Evolutionary conservation across 2,113 vertebrate species (phyloP), one percentile per base, ranked within the genome.

Genomic region (Oreochromis aureus): DNA sequence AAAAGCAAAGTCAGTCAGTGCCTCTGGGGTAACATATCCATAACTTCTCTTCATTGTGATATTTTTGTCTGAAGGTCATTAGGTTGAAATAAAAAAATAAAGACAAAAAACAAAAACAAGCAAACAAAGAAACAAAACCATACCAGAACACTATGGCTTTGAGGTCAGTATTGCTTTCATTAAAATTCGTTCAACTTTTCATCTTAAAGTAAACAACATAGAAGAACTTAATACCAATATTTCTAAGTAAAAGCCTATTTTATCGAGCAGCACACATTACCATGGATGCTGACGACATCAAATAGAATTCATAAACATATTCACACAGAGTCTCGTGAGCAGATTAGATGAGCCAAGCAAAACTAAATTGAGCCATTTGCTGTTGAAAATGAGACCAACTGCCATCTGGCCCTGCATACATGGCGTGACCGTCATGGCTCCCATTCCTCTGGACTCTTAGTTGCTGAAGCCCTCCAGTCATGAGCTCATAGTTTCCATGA

Each of bases 401-500:
- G 63, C 66, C 91, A 89, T 86, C 87, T 88, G 92, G 83, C 27
- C 81, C 61, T 2, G 36, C 92, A 91, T 93, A 34, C 89, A 56
- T 32, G 19, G 78, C 83, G 8, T 39, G 85, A 10, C 30, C 89
- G 10, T 91, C 87, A 0, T 88, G 86, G 44, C 86, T 92, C 78
- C 22, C 81, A 78, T 92, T 83, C 91, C 91, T 86, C 44, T 19
- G 78, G 81, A 81, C 78, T 90, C 85, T 87, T 71, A 89, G 87
- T 91, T 88, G 83, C 90, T 87, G 79, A 78, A 55, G 82, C 81
- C 58, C 11, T 11, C 13, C 55, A 55, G 59, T 80, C 91, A 86
- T 81, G 84, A 93, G 80, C 44, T 36, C 66, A 91, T 91, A 86
- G 83, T 91, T 95, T 94, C 92, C 91, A 91, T 55, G 61, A 36